Base-by-base conservation (phyloP, 2,113 vertebrate species). In the Ctenomys sociabilis region DNA sequence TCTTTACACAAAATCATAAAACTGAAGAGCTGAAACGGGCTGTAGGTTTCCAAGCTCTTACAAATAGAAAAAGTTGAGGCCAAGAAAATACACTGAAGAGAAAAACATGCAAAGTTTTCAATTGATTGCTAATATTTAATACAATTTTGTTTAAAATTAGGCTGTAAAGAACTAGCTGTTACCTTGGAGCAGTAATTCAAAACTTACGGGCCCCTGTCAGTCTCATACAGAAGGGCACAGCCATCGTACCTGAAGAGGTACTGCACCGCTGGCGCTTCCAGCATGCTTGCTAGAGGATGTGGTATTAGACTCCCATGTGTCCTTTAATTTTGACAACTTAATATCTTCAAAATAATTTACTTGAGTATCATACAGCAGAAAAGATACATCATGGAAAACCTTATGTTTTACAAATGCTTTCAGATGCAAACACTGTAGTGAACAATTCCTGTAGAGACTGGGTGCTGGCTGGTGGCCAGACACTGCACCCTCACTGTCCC, bases 301-400 rank as follows among this genome's bases (percentile, higher is more conserved):
- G 43, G 85, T 32, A 75, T 64, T 66, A 78, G 22, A 68, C 52
- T 54, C 28, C 37, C 49, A 37, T 0, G n/a, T 28, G n/a, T n/a
- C 63, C 81, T 93, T 90, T 57, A 9, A 93, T 75, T 91, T 66
- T 92, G 63, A 59, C 52, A 93, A 86, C 91, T 85, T 70, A 93
- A 86, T 66, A 68, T 68, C 88, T 73, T 90, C 21, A 9, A 94
- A 70, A 14, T 77, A 86, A 87, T 64, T 80, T 82, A 73, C 85
- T 54, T 63, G 24, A 32, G 70, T 83, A 72, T 10, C 49, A 94
- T 63, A 77, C 59, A 80, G 93, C 91, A 43, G 16, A 45, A 68
- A 91, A 94, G 17, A 49, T 40, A 90, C 0, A 32, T 16, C 26
- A 11, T 17, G n/a, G 21, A 64, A 77, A 97, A 77, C 82, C 30